phyloP scores from a whole-genome alignment of 2,113 vertebrate genomes.

The Argyrosomus japonicus region DNA sequence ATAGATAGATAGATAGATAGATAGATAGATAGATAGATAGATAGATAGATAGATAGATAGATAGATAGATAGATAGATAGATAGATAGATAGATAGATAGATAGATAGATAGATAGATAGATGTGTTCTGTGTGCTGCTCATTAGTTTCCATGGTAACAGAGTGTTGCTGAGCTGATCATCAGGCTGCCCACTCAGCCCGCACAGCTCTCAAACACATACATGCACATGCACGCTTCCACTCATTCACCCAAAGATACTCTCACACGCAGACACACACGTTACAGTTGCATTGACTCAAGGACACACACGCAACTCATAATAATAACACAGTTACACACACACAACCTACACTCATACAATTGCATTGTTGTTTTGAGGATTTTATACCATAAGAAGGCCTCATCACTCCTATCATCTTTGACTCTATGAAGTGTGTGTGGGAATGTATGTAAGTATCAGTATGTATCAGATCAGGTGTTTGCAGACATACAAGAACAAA shows the following conservation, averaged over 20 bases:
- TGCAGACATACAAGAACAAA: not conserved
- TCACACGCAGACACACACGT: not conserved
- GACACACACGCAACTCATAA: not conserved
- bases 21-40: too few species aligned
- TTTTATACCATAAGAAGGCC: not conserved
- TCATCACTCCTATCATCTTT: not conserved
- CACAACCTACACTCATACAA: not conserved
- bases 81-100: too few species aligned
- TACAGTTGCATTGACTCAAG: constrained; percentile 28
- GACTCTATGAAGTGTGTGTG: not conserved
- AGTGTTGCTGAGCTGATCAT: constrained; percentile 82
- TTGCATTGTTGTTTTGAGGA: not conserved
- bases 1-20: too few species aligned
- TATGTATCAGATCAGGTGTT: not conserved
- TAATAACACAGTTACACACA: constrained; percentile 21
- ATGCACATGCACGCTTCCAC: constrained; percentile 23
- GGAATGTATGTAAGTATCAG: too few species aligned
- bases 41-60: too few species aligned
- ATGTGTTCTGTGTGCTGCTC: constrained; percentile 53
- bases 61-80: too few species aligned
- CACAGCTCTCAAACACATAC: constrained; percentile 66
- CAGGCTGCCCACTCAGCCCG: constrained; percentile 82
- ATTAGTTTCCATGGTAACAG: constrained; percentile 86
- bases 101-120: constrained; percentile 28
- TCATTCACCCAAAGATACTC: constrained; percentile 33